A percentile compares a stretch with the other conserved stretches of the same genome.
These are phyloP conservation scores for Austrolebias charrua DNA, from an alignment of 2,797 vertebrate genomes.

Conservation along the genomic window DNA sequence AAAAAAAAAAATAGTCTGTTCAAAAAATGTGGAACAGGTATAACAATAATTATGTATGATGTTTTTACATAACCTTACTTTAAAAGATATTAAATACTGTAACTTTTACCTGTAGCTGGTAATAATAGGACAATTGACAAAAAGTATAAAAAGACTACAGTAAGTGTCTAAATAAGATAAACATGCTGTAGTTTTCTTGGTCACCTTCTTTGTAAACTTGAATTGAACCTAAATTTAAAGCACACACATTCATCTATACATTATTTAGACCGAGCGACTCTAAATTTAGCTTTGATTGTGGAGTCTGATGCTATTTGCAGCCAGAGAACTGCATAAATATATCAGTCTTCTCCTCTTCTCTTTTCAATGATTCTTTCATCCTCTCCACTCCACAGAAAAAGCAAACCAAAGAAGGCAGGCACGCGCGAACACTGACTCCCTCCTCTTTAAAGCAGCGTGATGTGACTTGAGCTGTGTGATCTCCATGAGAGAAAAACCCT, in stretches of 20 bases:
- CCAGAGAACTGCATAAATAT: constrained; percentile 23
- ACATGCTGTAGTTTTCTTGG: constrained; percentile 31
- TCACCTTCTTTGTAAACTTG: constrained; percentile 57
- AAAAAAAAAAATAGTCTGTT: too few relatives aligned
- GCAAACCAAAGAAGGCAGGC: constrained; percentile 44
- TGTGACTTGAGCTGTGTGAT: constrained; percentile 75
- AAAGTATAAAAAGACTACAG: constrained; percentile 47
- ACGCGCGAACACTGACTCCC: constrained; percentile 46
- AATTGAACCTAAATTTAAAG: constrained; percentile 42
- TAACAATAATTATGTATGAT: too few relatives aligned
- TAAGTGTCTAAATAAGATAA: constrained; percentile 40
- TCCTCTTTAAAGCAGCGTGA: constrained; percentile 68
- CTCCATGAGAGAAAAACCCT: constrained; percentile 72
- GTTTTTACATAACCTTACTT: too few relatives aligned
- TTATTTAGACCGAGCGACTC: constrained; percentile 47
- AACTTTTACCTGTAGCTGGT: not conserved
- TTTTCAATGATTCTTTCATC: constrained; percentile 46
- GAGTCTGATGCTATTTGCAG: constrained; percentile 28
- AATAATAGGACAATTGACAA: constrained; percentile 35
- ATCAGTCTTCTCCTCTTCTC: constrained; percentile 29
- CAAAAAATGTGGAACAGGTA: too few relatives aligned
- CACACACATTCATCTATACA: constrained; percentile 40
- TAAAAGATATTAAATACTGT: too few relatives aligned
- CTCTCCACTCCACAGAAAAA: constrained; percentile 29
- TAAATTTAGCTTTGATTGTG: constrained; percentile 42